A percentile compares a stretch with the other conserved stretches of the same genome.
These are phyloP conservation scores for Malurus elegans DNA, from an alignment of 2,113 vertebrate genomes.

Conservation along the genomic window DNA sequence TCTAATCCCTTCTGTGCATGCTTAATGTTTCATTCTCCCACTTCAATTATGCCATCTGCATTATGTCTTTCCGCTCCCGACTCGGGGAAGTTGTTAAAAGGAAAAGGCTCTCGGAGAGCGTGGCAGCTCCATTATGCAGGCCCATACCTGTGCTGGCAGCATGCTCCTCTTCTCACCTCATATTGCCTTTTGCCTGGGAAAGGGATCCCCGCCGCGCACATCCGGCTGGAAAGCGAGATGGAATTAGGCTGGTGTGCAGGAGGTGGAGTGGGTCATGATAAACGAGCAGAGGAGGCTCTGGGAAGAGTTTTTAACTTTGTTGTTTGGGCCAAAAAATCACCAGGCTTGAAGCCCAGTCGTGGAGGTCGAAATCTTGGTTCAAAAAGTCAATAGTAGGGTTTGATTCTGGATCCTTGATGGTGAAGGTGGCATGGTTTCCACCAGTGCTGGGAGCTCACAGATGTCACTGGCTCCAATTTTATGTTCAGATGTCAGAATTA, in stretches of 20 bases:
- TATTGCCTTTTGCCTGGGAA: constrained; percentile 89
- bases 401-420: neutral
- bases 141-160: constrained; percentile 91
- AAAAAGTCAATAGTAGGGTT: neutral
- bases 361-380: neutral
- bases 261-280: constrained; percentile 63
- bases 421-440: neutral
- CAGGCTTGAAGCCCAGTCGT: neutral
- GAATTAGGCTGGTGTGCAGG: constrained; percentile 77
- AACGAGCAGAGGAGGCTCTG: neutral
- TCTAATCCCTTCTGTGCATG: constrained; percentile 73
- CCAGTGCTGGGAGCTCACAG: neutral
- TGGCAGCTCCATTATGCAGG: constrained; percentile 88
- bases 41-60: constrained; percentile 88
- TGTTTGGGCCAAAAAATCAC: neutral
- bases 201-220: constrained; percentile 76
- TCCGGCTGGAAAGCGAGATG: constrained; percentile 72
- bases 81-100: constrained; percentile 88
- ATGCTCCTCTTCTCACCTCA: constrained; percentile 93
- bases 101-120: constrained; percentile 77
- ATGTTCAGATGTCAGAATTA: neutral
- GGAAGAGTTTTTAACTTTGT: neutral
- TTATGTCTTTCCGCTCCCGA: constrained; percentile 79
- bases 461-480: neutral
- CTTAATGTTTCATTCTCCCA: constrained; percentile 78